These are phyloP conservation scores for Epizoanthus ramosus DNA, from an alignment of 92 coral and sea anemone genomes.

Conservation along the genomic window DNA sequence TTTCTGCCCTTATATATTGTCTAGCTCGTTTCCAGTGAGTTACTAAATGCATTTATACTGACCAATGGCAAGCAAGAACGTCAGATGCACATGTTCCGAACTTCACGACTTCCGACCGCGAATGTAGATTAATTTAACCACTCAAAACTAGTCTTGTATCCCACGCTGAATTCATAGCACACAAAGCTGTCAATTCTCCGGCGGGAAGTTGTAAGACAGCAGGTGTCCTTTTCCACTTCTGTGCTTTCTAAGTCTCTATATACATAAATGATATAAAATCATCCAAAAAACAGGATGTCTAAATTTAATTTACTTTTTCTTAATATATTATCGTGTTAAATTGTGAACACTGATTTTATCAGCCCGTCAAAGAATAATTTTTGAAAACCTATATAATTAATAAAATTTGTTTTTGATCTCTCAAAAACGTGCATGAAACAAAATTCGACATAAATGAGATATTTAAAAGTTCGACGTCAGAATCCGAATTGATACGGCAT, in stretches of 20 bases:
- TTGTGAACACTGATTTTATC: conserved; percentile 20
- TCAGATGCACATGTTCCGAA: conserved; percentile 14
- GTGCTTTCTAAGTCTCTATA: conserved; percentile 13
- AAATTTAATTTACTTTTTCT: neutral
- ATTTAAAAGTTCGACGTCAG: neutral
- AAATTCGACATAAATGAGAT: conserved; percentile 7
- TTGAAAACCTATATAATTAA: conserved; percentile 13
- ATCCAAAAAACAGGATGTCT: conserved; percentile 11
- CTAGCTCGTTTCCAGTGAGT: conserved; percentile 27
- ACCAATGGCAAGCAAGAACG: conserved; percentile 17
- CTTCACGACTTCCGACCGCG: conserved; percentile 22
- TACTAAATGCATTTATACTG: conserved; percentile 17
- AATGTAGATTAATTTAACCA: conserved; percentile 12
- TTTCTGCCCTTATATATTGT: conserved; percentile 16
- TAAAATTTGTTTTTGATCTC: neutral
- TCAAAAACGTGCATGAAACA: conserved; percentile 1
- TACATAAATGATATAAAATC: neutral
- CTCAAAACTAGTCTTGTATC: conserved; percentile 16
- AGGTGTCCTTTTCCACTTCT: conserved; percentile 8
- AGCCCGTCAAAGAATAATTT: conserved; percentile 16
- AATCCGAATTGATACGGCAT: too few relatives aligned
- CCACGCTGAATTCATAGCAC: conserved; percentile 23
- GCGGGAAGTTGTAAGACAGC: conserved; percentile 20
- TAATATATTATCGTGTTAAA: conserved; percentile 9
- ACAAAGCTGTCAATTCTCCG: conserved; percentile 11